Percentiles rank a stretch among this genome's conserved stretches.
Conservation (phyloP, 2,797 vertebrate genomes). For the Danio choprae region DNA sequence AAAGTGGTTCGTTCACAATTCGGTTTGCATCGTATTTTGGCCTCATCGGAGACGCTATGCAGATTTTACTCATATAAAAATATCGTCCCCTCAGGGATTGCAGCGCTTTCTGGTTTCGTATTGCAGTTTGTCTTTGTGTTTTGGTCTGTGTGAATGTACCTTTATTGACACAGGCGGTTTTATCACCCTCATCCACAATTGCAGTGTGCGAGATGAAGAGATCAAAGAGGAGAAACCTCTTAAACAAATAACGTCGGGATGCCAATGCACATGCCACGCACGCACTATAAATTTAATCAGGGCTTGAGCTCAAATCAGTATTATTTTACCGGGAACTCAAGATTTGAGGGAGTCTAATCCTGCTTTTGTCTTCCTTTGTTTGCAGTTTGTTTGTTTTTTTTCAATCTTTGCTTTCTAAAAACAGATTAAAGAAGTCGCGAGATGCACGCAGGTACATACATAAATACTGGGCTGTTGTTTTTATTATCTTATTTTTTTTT, state of each 20-base stretch:
- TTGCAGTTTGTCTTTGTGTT: conserved; percentile 21
- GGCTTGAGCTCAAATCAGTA: conserved; percentile 45
- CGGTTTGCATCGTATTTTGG: conserved; percentile 13
- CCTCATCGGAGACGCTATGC: background rate
- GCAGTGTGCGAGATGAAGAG: conserved; percentile 33
- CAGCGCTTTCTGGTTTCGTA: conserved; percentile 9
- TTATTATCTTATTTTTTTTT: background rate
- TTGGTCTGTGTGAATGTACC: conserved; percentile 41
- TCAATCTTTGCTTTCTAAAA: conserved; percentile 41
- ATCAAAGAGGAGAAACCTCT: conserved; percentile 32
- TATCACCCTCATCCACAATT: conserved; percentile 25
- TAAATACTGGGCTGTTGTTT: background rate
- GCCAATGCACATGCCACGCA: conserved; percentile 45
- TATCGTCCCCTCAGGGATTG: conserved; percentile 16
- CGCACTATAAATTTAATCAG: conserved; percentile 33
- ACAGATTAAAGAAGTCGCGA: conserved; percentile 42
- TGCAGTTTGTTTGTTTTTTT: conserved; percentile 6
- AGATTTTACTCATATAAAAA: conserved; percentile 17
- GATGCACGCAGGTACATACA: conserved; percentile 29
- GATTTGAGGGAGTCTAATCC: conserved; percentile 51
- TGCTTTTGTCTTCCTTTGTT: conserved; percentile 48
- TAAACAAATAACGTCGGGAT: conserved; percentile 23
- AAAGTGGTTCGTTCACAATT: conserved; percentile 28
- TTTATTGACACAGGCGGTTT: conserved; percentile 52
- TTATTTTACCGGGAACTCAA: conserved; percentile 45